These are phyloP conservation scores for Nylanderia fulva DNA, from an alignment of 1,140 invertebrate genomes.

Conservation along the genomic window DNA sequence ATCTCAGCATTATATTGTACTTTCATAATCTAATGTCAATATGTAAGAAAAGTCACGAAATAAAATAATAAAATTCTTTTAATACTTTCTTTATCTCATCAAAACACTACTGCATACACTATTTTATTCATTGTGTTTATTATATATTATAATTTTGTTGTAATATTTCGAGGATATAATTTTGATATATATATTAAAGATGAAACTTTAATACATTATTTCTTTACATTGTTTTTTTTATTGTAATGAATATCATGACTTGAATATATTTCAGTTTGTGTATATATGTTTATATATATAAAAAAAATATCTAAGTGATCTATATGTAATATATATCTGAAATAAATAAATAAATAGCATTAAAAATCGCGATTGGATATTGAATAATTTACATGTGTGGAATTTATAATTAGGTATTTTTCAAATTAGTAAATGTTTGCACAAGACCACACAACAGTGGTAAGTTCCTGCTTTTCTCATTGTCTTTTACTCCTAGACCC, in stretches of 20 bases:
- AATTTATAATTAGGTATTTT: constrained; percentile 64
- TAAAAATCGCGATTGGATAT: constrained; percentile 32
- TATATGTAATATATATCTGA: constrained; percentile 16
- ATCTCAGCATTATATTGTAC: constrained; percentile 78
- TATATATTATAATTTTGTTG: not conserved
- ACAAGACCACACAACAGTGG: constrained; percentile 81
- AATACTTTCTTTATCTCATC: constrained; percentile 62
- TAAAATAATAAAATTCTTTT: constrained; percentile 78
- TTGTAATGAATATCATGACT: not conserved
- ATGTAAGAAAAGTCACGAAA: constrained; percentile 77
- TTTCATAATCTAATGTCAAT: constrained; percentile 80
- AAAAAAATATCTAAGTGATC: constrained; percentile 12
- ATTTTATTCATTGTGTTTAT: not conserved
- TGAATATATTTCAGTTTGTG: constrained; percentile 14
- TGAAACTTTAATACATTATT: not conserved
- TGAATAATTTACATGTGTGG: not conserved
- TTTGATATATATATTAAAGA: not conserved
- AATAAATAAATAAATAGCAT: constrained; percentile 44
- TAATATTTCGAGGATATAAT: not conserved
- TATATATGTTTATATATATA: constrained; percentile 13
- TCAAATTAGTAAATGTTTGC: constrained; percentile 80
- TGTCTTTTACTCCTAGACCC: constrained; percentile 81
- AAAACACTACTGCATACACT: not conserved
- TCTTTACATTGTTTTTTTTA: constrained; percentile 4
- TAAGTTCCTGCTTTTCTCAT: constrained; percentile 78